phyloP scores from a whole-genome alignment of 2,797 vertebrate genomes.

The Anguilla marmorata region DNA sequence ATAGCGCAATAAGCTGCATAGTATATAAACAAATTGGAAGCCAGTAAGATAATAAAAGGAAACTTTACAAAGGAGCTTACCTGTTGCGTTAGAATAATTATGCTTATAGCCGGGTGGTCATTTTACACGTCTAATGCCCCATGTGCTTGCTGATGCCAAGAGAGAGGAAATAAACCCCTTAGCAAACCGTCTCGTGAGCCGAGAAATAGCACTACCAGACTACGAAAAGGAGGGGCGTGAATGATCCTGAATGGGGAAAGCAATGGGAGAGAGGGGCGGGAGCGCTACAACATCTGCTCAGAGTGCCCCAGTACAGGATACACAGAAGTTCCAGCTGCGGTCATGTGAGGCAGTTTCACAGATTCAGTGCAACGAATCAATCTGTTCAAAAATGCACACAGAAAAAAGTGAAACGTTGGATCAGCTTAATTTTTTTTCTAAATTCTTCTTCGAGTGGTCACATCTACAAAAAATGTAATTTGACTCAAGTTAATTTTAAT shows the following conservation, averaged over 20 bases:
- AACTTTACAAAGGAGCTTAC: slow-evolving; percentile 48
- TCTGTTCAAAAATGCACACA: neutral
- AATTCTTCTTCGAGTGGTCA: no score
- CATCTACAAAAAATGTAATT: no score
- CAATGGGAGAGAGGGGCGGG: slow-evolving; percentile 12
- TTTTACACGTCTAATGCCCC: slow-evolving; percentile 29
- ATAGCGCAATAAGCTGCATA: neutral
- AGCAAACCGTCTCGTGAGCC: slow-evolving; percentile 43
- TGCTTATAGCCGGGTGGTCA: slow-evolving; percentile 34
- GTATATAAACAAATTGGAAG: neutral
- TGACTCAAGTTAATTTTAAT: no score
- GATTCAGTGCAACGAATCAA: neutral
- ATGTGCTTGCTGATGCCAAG: slow-evolving; percentile 28
- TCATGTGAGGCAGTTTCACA: neutral
- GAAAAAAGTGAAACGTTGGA: no score
- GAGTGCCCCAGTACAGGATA: neutral
- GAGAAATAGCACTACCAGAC: slow-evolving; percentile 34
- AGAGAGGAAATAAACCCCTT: slow-evolving; percentile 60
- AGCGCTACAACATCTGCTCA: neutral
- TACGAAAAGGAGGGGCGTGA: slow-evolving; percentile 28
- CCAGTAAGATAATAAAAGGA: neutral
- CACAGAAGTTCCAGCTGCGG: neutral
- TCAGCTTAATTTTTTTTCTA: no score
- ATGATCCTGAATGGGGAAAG: slow-evolving; percentile 39
- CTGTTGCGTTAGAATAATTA: slow-evolving; percentile 27